Evolutionary conservation across 35 echinoderm and acorn worm genomes (phyloP), one percentile per base, ranked within the genome.

Genomic region (Lytechinus pictus): DNA sequence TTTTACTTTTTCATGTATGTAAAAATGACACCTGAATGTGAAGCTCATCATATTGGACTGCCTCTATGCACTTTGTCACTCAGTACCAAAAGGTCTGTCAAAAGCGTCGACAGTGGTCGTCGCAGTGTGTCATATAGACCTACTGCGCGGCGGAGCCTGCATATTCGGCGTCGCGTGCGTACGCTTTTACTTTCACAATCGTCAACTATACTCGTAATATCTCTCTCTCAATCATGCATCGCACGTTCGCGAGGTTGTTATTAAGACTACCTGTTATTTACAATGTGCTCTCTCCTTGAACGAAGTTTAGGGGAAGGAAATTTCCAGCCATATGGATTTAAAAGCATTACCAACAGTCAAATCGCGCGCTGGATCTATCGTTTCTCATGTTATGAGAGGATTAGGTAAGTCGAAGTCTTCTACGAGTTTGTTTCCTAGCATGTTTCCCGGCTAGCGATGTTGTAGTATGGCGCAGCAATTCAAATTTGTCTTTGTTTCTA

Each of bases 371-470:
- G 92, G 92, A 57, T 93, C 92, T 27, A 93, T 93, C n/a, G 92
- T 93, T 93, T 93, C 92, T 27, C 92, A 93, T 93, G 92, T 93
- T 10, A 93, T 93, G 92, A 93, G 92, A 57, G 92, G 92, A 28
- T 54, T 93, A 19, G 92, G 92, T 93, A 57, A 93, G 92, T 93
- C 5, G 4, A 9, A 27, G 52, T 9, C 11, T 90, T 21, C 9
- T 79, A 24, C 66, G n/a, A 79, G 66, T n/a, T 79, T 6, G 33
- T 44, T 79, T 79, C n/a, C 12, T 24, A 79, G 19, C 14, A 79
- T 79, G 66, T 19, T 79, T 16, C n/a, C 16, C 19, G 19, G 12
- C 19, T 24, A 79, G 21, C 24, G n/a, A 24, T 79, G 16, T 79
- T n/a, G 66, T 27, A 1, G 66, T 79, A 24, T 24, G 66, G 66